These are phyloP conservation scores for Heliconius erato DNA, from an alignment of 2,888 invertebrate species.

Conservation along the genomic window DNA sequence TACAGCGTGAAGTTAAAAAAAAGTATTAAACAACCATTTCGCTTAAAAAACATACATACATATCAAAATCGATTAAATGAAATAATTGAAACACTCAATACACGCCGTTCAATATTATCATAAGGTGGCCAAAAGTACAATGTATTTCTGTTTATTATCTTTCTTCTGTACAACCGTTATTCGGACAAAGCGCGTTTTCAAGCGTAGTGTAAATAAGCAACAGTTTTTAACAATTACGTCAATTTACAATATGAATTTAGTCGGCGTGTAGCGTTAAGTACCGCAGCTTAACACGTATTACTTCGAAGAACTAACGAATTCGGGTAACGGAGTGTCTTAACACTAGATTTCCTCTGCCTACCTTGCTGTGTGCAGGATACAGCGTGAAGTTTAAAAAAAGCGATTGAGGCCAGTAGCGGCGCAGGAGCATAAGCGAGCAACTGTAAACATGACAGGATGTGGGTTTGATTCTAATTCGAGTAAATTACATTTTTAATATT, in stretches of 20 bases:
- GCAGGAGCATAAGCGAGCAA: no score
- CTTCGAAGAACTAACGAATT: no score
- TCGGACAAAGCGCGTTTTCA: slow-evolving; percentile 30
- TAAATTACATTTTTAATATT: no score
- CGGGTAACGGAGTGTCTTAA: no score
- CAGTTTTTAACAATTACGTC: slow-evolving; percentile 29
- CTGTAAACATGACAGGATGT: no score
- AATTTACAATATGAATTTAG: slow-evolving; percentile 1
- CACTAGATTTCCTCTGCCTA: no score
- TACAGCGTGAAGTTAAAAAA: no score
- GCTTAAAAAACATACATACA: not conserved
- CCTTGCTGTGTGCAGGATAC: no score
- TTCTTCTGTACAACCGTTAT: slow-evolving; percentile 13
- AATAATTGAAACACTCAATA: not conserved
- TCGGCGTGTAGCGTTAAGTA: not conserved
- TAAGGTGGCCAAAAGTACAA: slow-evolving; percentile 18
- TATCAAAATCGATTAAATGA: not conserved
- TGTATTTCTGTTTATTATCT: slow-evolving; percentile 31
- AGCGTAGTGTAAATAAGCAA: slow-evolving; percentile 33
- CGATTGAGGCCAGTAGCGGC: no score
- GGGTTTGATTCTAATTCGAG: no score
- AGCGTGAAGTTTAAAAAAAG: no score
- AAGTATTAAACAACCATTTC: not conserved
- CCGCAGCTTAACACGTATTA: no score
- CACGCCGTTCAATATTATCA: slow-evolving; percentile 3